Percentiles rank a stretch among this genome's conserved stretches.
Evolutionary conservation across 1,140 invertebrate species (phyloP).

Genomic region (Microplitis demolitor): DNA sequence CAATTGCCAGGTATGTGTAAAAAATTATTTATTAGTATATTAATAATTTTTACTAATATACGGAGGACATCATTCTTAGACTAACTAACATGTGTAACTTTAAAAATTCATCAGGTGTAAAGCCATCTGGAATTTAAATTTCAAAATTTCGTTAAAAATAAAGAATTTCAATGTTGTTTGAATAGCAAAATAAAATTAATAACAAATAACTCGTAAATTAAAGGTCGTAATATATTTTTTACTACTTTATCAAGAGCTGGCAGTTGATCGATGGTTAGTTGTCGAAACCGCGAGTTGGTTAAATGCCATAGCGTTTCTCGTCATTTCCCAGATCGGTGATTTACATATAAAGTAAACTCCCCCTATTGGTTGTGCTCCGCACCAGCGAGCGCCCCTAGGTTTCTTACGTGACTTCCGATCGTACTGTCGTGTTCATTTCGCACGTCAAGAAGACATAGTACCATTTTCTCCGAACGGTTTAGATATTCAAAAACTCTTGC

Average conservation of each 20-base stretch:
- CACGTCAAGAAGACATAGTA: conserved; percentile 50
- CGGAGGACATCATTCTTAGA: too few relatives aligned
- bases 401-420: conserved; percentile 43
- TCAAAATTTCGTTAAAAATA: too few relatives aligned
- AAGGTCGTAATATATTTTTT: neutral
- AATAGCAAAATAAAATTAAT: neutral
- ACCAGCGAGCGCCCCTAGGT: conserved; percentile 5
- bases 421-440: conserved; percentile 49
- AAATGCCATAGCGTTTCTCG: conserved; percentile 18
- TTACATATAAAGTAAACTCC: conserved; percentile 38
- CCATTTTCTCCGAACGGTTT: conserved; percentile 38
- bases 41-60: too few relatives aligned
- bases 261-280: conserved; percentile 9
- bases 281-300: conserved; percentile 3
- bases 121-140: too few relatives aligned
- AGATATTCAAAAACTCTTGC: conserved; percentile 50
- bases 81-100: too few relatives aligned
- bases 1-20: conserved; percentile 52
- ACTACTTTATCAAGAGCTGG: neutral
- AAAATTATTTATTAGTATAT: neutral
- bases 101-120: too few relatives aligned
- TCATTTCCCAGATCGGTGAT: conserved; percentile 10
- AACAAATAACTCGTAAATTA: neutral
- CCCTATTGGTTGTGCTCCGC: neutral
- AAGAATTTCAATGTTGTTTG: too few relatives aligned